Percentiles rank a stretch among this genome's conserved stretches.
phyloP scores from a whole-genome alignment of 2,113 vertebrate genomes.

The Scartelaos histophorus region DNA sequence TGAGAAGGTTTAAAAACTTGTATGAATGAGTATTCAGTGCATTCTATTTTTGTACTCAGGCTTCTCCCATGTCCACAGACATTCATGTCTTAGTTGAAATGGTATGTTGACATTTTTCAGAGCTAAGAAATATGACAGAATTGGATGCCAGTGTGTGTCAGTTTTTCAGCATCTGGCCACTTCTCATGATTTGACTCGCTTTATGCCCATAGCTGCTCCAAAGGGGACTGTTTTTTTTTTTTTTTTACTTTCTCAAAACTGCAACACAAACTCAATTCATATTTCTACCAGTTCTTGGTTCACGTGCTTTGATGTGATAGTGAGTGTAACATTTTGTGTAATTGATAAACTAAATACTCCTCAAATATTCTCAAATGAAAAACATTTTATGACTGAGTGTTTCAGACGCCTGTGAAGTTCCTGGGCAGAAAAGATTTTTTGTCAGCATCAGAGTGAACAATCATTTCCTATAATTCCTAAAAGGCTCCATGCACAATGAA shows the following conservation, averaged over 20 bases:
- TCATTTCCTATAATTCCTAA: constrained; percentile 16
- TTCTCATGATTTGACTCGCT: no score
- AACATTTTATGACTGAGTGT: not conserved
- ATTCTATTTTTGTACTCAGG: not conserved
- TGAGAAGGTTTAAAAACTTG: no score
- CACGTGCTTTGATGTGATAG: not conserved
- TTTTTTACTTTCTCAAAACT: not conserved
- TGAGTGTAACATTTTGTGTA: not conserved
- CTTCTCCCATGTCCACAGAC: not conserved
- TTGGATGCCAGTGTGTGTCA: not conserved
- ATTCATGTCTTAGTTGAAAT: not conserved
- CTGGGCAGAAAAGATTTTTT: not conserved
- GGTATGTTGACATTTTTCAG: not conserved
- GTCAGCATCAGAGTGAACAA: constrained; percentile 11
- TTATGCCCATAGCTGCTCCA: no score
- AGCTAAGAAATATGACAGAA: not conserved
- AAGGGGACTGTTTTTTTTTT: no score
- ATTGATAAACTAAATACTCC: not conserved
- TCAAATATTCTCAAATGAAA: not conserved
- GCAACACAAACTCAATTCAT: not conserved
- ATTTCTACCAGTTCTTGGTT: not conserved
- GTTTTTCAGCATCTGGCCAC: not conserved
- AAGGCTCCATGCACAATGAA: constrained; percentile 38
- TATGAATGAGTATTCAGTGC: not conserved
- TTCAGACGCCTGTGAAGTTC: not conserved